Percentiles rank a stretch among this genome's conserved stretches.
Evolutionary conservation across 37 sponge, comb jelly and placozoan species (phyloP).

Genomic region (Corticium candelabrum): DNA sequence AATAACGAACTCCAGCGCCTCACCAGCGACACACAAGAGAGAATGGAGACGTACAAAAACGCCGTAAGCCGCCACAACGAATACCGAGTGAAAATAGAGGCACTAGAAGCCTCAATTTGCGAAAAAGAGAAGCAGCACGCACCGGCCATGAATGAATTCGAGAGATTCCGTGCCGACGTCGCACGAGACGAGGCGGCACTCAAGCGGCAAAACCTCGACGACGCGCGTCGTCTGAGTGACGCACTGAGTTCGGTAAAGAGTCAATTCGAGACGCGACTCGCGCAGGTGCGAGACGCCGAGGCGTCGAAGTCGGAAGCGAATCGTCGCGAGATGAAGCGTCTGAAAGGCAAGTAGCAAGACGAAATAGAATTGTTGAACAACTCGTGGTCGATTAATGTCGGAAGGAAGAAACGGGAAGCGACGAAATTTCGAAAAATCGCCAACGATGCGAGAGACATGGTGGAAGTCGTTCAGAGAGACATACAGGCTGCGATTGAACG

Average conservation of each 20-base stretch:
- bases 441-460: not conserved
- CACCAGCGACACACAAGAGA: not conserved
- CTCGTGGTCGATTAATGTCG: too few species aligned
- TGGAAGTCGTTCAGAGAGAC: not conserved
- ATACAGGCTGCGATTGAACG: not conserved
- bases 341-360: too few species aligned
- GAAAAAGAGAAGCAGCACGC: not conserved
- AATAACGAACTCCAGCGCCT: not conserved
- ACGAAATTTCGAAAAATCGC: not conserved
- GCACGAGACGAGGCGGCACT: not conserved
- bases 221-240: not conserved
- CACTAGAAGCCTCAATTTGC: not conserved
- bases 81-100: not conserved
- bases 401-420: not conserved
- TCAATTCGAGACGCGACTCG: constrained; percentile 1
- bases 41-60: not conserved
- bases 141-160: not conserved
- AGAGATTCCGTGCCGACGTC: not conserved
- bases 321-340: not conserved
- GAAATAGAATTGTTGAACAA: too few species aligned
- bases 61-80: not conserved
- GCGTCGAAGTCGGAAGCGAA: not conserved
- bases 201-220: not conserved
- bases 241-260: not conserved
- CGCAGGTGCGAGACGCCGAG: not conserved